Base-by-base conservation (phyloP, 2,888 invertebrate species). In the Cynaeus angustus region DNA sequence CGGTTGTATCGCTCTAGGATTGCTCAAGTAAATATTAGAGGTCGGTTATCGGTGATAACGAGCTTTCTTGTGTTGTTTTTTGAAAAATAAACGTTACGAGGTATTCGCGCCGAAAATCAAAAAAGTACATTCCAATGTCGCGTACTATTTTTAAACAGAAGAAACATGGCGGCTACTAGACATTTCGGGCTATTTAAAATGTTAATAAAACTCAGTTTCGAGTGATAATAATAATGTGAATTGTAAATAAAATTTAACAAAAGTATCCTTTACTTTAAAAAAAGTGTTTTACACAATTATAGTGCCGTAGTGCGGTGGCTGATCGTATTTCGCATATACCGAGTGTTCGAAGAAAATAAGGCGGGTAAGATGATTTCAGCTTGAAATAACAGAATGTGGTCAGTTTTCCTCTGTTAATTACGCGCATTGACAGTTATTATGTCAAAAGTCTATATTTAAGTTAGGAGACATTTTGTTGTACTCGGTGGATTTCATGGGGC, bases 81-180 rank as follows among this genome's bases (percentile, higher is more conserved):
- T 28, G 48, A 50, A 50, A 28, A 50, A 28, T 3, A 10, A 26
- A 50, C 9, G 48, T 16, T 41, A 1, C 9, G 16, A 21, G 43
- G 64, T 30, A 68, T 73, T 71, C 62, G 65, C 71, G 72, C 71
- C 41, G 21, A 71, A 71, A 73, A 52, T 69, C 58, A 53, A 71
- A 70, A 64, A 75, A 74, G 70, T 68, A 76, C 77, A 80, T 81
- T 82, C 81, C 81, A 80, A 80, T 78, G 80, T 78, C 78, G 76
- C 73, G 78, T 73, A 81, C 83, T 83, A 83, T 83, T 83, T 83
- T 83, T 83, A 82, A 81, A 82, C 80, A 75, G 79, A 81, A 80
- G 80, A 82, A 83, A 83, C 78, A 84, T 84, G 84, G 84, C 83
- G 82, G 75, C 74, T 66, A 71, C 75, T 73, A 75, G 75, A 77